These are phyloP conservation scores for Drosophila seguyi DNA, from an alignment of 1,140 invertebrate species.

Conservation along the genomic window DNA sequence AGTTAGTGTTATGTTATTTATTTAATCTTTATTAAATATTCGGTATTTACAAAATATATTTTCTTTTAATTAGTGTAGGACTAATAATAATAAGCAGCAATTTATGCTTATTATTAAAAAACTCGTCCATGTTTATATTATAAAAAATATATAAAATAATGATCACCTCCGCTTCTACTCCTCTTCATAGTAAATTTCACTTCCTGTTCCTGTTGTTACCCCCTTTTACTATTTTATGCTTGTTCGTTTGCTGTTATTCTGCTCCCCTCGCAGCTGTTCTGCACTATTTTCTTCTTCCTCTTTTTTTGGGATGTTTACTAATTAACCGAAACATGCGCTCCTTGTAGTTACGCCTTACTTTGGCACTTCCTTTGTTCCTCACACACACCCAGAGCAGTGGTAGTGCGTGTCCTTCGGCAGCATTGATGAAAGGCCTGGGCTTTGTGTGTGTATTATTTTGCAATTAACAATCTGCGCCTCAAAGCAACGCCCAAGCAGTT, in stretches of 20 bases:
- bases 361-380: constrained; percentile 59
- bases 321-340: constrained; percentile 81
- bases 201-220: constrained; percentile 24
- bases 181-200: background rate
- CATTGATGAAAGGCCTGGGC: constrained; percentile 73
- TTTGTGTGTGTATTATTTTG: constrained; percentile 72
- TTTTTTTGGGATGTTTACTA: constrained; percentile 64
- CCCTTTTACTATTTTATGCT: constrained; percentile 56
- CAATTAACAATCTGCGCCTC: constrained; percentile 69
- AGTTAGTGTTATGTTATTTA: background rate
- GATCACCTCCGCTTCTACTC: background rate
- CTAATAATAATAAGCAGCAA: no score
- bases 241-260: constrained; percentile 34
- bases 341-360: constrained; percentile 73
- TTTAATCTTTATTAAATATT: background rate
- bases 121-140: background rate
- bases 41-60: background rate
- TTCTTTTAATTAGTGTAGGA: no score
- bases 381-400: constrained; percentile 4
- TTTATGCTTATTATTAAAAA: background rate
- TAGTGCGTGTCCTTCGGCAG: constrained; percentile 37
- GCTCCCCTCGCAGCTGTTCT: constrained; percentile 23
- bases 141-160: background rate
- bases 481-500: constrained; percentile 40
- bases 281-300: constrained; percentile 8